Conservation (phyloP, 1,140 invertebrate genomes). For the Bombyx mandarina region DNA sequence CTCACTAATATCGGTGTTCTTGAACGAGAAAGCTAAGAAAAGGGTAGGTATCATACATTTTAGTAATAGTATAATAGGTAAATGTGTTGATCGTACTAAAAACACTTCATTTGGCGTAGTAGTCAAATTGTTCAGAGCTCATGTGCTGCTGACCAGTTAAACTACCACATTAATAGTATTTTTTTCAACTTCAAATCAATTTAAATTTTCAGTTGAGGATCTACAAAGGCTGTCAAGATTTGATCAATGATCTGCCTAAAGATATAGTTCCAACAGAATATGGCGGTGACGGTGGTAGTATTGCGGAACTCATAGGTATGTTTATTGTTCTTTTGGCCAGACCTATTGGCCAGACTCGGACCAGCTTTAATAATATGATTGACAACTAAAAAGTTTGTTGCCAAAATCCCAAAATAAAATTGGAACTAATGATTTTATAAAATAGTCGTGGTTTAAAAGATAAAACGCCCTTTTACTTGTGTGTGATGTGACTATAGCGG, state of each 20-base stretch:
- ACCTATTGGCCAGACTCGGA: too few species aligned
- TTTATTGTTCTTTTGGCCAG: background rate
- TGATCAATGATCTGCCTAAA: conserved; percentile 37
- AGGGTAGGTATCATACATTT: conserved; percentile 31
- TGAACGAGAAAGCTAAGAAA: conserved; percentile 49
- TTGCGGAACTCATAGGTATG: conserved; percentile 39
- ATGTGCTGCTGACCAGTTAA: background rate
- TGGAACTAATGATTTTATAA: too few species aligned
- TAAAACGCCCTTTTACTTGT: too few species aligned
- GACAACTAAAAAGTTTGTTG: too few species aligned
- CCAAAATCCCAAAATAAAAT: too few species aligned
- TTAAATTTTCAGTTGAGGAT: conserved; percentile 39
- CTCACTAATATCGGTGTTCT: conserved; percentile 37
- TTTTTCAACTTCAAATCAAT: background rate
- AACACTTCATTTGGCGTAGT: background rate
- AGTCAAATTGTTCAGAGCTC: conserved; percentile 1
- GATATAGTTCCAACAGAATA: conserved; percentile 51
- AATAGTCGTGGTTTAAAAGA: too few species aligned
- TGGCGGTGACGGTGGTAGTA: conserved; percentile 34
- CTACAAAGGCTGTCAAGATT: conserved; percentile 41
- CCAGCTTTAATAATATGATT: too few species aligned
- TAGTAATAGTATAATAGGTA: background rate
- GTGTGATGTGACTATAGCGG: too few species aligned
- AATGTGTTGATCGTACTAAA: background rate
- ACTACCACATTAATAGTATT: conserved; percentile 1